These are phyloP conservation scores for Pandion haliaetus DNA, from an alignment of 2,113 vertebrate species.

Conservation along the genomic window DNA sequence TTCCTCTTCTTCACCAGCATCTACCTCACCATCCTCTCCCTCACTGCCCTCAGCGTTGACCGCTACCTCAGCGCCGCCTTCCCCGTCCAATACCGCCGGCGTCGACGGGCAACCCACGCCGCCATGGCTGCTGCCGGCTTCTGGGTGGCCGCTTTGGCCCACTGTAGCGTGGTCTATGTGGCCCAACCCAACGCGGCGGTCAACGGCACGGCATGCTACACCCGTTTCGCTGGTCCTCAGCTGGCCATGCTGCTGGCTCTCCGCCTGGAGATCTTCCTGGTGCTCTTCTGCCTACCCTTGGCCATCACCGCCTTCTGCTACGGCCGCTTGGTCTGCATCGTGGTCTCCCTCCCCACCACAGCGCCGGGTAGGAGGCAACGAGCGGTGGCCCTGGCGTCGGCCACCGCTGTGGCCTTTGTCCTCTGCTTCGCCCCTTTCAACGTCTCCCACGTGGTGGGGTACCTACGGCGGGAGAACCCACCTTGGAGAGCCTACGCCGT, in stretches of 20 bases:
- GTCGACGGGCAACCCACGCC: conserved; percentile 42
- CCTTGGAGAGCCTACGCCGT: conserved; percentile 73
- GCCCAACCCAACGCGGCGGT: neutral
- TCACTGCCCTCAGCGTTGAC: conserved; percentile 85
- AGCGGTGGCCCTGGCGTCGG: conserved; percentile 77
- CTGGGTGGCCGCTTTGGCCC: conserved; percentile 41
- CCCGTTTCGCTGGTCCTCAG: conserved; percentile 73
- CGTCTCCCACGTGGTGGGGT: conserved; percentile 78
- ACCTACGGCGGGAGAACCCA: conserved; percentile 28
- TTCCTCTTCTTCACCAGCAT: conserved; percentile 89
- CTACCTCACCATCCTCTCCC: conserved; percentile 86
- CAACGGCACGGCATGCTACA: neutral
- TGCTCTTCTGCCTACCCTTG: conserved; percentile 67
- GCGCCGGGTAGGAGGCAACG: conserved; percentile 60
- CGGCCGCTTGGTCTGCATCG: conserved; percentile 77
- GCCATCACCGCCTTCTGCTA: conserved; percentile 66
- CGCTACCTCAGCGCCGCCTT: conserved; percentile 87
- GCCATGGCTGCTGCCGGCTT: conserved; percentile 70
- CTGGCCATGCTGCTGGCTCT: conserved; percentile 76
- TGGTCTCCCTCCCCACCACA: neutral
- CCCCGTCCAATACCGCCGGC: conserved; percentile 80
- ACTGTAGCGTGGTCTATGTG: conserved; percentile 49
- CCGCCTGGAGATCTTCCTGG: conserved; percentile 61
- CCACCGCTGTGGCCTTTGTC: conserved; percentile 80
- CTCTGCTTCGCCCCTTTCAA: conserved; percentile 82